These are phyloP conservation scores for Ophion obscuratus DNA, from an alignment of 2,888 invertebrate genomes.

Conservation along the genomic window DNA sequence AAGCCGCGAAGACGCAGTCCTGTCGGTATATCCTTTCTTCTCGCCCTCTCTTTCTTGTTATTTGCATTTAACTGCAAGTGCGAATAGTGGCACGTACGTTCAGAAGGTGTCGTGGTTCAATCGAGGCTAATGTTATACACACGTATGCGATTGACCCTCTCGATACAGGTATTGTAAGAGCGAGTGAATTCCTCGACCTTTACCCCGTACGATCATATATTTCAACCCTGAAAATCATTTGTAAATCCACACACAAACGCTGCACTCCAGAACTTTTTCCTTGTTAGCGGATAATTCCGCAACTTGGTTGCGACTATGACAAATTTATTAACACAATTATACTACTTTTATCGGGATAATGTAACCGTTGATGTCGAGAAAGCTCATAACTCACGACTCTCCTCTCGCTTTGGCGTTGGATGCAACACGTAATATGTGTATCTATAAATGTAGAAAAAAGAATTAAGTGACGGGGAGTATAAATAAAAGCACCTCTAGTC, in stretches of 20 bases:
- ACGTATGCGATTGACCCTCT: conserved; percentile 51
- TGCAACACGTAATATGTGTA: background rate
- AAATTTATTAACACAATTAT: conserved; percentile 62
- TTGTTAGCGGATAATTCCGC: conserved; percentile 39
- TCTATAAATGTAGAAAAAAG: background rate
- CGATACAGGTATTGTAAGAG: conserved; percentile 48
- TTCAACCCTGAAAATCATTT: conserved; percentile 63
- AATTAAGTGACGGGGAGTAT: conserved; percentile 7
- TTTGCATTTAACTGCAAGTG: conserved; percentile 30
- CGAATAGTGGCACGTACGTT: conserved; percentile 30
- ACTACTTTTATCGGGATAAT: conserved; percentile 47
- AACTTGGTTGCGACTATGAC: conserved; percentile 28
- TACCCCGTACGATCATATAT: conserved; percentile 52
- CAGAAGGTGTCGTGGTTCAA: conserved; percentile 53
- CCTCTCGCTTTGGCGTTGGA: conserved; percentile 6
- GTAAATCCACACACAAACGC: conserved; percentile 42
- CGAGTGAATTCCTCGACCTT: conserved; percentile 63
- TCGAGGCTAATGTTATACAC: conserved; percentile 41
- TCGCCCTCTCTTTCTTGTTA: conserved; percentile 12
- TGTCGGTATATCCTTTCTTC: conserved; percentile 20
- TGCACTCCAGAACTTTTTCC: conserved; percentile 10
- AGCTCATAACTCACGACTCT: conserved; percentile 44
- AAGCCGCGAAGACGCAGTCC: conserved; percentile 36
- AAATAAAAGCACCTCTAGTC: background rate
- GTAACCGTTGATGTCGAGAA: conserved; percentile 52